A percentile compares a stretch with the other conserved stretches of the same genome.
Conservation (phyloP, 2,113 vertebrate genomes). For the Seriola quinqueradiata region DNA sequence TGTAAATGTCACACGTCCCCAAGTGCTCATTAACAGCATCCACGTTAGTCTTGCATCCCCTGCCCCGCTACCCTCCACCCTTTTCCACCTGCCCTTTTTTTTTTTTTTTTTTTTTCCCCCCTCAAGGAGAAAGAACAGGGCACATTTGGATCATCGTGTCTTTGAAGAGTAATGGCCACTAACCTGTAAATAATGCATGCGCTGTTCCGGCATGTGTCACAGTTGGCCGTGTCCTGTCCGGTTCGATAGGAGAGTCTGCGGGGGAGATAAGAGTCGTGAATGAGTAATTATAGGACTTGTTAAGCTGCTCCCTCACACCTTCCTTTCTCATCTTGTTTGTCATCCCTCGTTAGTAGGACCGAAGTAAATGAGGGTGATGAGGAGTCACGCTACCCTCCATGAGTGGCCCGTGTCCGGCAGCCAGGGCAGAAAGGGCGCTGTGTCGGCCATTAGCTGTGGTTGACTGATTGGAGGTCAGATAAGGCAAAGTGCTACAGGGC, state of each 20-base stretch:
- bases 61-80: background rate
- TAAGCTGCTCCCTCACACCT: constrained; percentile 60
- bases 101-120: background rate
- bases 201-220: constrained; percentile 99
- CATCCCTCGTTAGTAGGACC: constrained; percentile 56
- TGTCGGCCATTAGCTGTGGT: constrained; percentile 46
- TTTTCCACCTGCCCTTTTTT: constrained; percentile 15
- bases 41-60: constrained; percentile 40
- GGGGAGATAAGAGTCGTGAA: constrained; percentile 81
- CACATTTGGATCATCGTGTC: constrained; percentile 56
- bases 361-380: constrained; percentile 60
- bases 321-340: constrained; percentile 67
- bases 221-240: constrained; percentile 99
- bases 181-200: constrained; percentile 99
- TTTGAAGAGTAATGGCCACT: constrained; percentile 70
- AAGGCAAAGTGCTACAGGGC: constrained; percentile 4
- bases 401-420: constrained; percentile 53
- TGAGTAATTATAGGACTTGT: constrained; percentile 79
- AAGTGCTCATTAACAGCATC: constrained; percentile 54
- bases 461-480: constrained; percentile 51
- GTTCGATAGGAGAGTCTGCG: constrained; percentile 98
- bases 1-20: constrained; percentile 56
- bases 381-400: constrained; percentile 49
- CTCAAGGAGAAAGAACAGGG: constrained; percentile 52
- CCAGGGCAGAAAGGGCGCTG: constrained; percentile 24